These are phyloP conservation scores for Petrolisthes cinctipes DNA, from an alignment of 2,888 invertebrate genomes.

Conservation along the genomic window DNA sequence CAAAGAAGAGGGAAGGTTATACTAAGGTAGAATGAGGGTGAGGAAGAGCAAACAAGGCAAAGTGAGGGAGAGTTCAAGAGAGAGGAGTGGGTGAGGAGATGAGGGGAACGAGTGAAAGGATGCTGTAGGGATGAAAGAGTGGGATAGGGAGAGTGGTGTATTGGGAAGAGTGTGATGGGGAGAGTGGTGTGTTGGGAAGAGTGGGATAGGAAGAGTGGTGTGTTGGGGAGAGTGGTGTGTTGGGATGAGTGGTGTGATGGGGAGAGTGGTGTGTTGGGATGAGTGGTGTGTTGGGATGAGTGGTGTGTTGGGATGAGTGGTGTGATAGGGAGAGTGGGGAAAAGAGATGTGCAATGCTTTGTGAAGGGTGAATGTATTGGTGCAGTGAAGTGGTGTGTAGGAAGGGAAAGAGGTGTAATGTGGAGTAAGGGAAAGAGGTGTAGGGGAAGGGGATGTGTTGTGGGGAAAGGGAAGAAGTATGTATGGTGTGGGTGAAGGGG, in stretches of 20 bases:
- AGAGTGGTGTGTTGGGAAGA: background rate
- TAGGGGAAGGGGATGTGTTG: background rate
- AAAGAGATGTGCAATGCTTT: background rate
- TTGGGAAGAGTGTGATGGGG: background rate
- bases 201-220: constrained; percentile 1
- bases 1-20: background rate
- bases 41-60: background rate
- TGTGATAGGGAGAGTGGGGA: background rate
- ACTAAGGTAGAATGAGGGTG: background rate
- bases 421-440: background rate
- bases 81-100: background rate
- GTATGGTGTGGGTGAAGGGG: background rate
- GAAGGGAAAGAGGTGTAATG: background rate
- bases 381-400: too few species aligned
- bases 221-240: background rate
- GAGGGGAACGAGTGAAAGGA: constrained; percentile 2
- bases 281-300: background rate
- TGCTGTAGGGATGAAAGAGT: background rate
- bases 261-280: background rate
- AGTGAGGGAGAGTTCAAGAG: background rate
- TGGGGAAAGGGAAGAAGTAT: background rate
- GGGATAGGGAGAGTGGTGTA: background rate
- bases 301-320: background rate
- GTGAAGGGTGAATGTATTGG: too few species aligned
- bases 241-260: background rate